phyloP scores from a whole-genome alignment of 2,888 invertebrate species.

The Pandemis corylana region DNA sequence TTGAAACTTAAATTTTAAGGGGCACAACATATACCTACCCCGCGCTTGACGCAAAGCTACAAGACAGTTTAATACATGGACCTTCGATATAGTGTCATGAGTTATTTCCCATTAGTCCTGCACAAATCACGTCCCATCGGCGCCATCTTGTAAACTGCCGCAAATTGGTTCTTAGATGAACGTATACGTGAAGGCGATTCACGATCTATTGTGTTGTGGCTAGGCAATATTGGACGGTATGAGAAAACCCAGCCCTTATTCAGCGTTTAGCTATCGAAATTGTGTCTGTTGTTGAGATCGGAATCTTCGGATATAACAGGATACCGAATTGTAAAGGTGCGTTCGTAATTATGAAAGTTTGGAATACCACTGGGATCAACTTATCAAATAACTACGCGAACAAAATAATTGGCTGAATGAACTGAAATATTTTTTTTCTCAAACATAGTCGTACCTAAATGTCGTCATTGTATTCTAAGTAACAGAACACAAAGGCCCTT shows the following conservation, averaged over 20 bases:
- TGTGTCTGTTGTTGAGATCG: neutral
- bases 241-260: constrained; percentile 7
- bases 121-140: constrained; percentile 25
- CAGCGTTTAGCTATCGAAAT: neutral
- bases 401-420: neutral
- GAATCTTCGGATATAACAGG: neutral
- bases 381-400: neutral
- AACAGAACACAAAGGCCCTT: too few species aligned
- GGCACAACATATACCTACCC: too few species aligned
- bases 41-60: too few species aligned
- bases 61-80: too few species aligned
- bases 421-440: neutral
- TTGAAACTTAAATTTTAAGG: too few species aligned
- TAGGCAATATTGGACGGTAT: constrained; percentile 9
- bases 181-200: constrained; percentile 18
- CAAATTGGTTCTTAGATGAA: constrained; percentile 37
- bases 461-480: too few species aligned
- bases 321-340: constrained; percentile 1
- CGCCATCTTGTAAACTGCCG: constrained; percentile 17
- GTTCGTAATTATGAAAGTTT: neutral
- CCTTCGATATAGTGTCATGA: neutral
- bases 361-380: neutral
- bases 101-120: neutral
- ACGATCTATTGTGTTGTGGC: constrained; percentile 22
- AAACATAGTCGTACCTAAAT: too few species aligned